Conservation (phyloP, 2,797 vertebrate species). For the Streptopelia turtur region DNA sequence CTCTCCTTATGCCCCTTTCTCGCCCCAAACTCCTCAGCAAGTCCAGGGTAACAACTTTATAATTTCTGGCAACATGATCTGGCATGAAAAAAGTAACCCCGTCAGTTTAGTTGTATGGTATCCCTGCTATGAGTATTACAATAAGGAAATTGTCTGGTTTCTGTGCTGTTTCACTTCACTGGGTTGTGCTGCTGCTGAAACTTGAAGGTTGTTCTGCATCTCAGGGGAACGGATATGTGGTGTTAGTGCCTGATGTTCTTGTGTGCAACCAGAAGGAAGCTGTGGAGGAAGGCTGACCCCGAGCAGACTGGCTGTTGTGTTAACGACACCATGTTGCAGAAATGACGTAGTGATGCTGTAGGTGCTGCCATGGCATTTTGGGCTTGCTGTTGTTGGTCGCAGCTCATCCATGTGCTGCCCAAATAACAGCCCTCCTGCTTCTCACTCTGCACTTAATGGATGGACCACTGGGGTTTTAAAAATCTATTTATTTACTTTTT, state of each 20-base stretch:
- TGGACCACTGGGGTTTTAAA: not conserved
- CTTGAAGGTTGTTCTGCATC: not conserved
- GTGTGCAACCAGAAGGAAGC: not conserved
- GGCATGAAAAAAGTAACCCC: not conserved
- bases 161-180: not conserved
- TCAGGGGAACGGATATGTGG: fast-evolving
- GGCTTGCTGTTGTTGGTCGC: not conserved
- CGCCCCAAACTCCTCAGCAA: not conserved
- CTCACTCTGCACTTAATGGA: fast-evolving
- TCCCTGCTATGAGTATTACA: constrained; percentile 11
- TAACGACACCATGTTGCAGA: fast-evolving
- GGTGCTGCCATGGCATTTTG: fast-evolving
- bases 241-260: not conserved
- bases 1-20: not conserved
- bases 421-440: not conserved
- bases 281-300: fast-evolving
- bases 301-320: not conserved
- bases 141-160: not conserved
- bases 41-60: not conserved
- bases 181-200: not conserved
- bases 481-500: too few relatives aligned
- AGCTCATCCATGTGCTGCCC: not conserved
- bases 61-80: not conserved
- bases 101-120: not conserved
- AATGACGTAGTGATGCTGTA: not conserved